phyloP scores from a whole-genome alignment of 2,113 vertebrate species.

The Cacatua alba region DNA sequence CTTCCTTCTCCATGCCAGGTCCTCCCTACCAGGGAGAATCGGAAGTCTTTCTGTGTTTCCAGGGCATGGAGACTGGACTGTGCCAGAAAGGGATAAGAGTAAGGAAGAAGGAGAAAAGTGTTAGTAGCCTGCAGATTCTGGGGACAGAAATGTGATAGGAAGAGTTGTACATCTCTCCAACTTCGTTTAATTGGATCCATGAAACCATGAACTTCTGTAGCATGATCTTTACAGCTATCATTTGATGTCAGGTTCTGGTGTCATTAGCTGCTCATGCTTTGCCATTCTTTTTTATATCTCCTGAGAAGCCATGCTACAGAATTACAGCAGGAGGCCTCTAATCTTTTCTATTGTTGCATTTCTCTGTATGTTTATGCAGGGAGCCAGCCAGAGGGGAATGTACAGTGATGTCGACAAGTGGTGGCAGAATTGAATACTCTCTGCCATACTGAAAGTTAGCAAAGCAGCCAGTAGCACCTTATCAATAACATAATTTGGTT shows the following conservation, averaged over 20 bases:
- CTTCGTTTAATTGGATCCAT: not conserved
- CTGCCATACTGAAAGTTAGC: not conserved
- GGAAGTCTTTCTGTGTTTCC: not conserved
- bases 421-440: not conserved
- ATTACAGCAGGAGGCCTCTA: not conserved
- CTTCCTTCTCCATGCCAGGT: not conserved
- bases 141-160: not conserved
- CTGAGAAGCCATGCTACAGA: not conserved
- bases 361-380: not conserved
- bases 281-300: not conserved
- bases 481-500: not conserved
- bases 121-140: not conserved
- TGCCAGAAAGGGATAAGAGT: not conserved
- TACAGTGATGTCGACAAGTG: not conserved
- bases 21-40: not conserved
- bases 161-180: not conserved
- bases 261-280: not conserved
- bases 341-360: not conserved
- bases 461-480: not conserved
- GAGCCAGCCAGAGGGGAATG: not conserved
- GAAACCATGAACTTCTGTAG: not conserved
- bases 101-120: not conserved
- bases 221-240: not conserved
- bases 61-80: not conserved
- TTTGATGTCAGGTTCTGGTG: not conserved